Evolutionary conservation across 2,797 vertebrate species (phyloP).

Genomic region (Macropus fuliginosus): DNA sequence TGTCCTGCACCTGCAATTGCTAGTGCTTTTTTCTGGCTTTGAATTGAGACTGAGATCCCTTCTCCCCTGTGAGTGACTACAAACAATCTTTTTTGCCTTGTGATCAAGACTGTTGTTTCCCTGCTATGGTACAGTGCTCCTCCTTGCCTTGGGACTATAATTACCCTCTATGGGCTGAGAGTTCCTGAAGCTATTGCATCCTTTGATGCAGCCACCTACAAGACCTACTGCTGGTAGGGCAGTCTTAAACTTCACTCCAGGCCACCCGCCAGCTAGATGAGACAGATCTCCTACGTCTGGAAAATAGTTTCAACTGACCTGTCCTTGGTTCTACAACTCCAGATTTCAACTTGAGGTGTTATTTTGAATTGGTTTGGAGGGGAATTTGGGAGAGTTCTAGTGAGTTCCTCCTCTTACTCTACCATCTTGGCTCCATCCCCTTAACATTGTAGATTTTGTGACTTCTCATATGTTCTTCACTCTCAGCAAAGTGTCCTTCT

Average conservation of each 20-base stretch:
- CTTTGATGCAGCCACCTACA: background rate
- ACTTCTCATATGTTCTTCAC: background rate
- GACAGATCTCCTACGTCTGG: background rate
- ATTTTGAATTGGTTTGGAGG: background rate
- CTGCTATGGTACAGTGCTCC: background rate
- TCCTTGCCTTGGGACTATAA: background rate
- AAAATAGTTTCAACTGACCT: background rate
- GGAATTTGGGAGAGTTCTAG: background rate
- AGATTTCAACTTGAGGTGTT: background rate
- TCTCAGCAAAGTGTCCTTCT: background rate
- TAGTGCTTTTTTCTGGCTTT: background rate
- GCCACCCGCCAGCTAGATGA: background rate
- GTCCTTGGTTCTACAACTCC: background rate
- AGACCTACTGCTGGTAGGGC: background rate
- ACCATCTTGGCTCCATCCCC: background rate
- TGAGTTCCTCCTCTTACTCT: background rate
- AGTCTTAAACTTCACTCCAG: background rate
- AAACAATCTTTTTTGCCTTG: background rate
- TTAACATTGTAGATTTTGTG: background rate
- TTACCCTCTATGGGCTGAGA: background rate
- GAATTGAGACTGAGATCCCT: background rate
- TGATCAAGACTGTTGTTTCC: background rate
- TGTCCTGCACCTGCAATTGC: background rate
- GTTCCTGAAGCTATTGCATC: background rate
- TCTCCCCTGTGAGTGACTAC: background rate